A percentile compares a stretch with the other conserved stretches of the same genome.
phyloP scores from a whole-genome alignment of 2,888 invertebrate genomes.

The Pristionchus maxplancki region DNA sequence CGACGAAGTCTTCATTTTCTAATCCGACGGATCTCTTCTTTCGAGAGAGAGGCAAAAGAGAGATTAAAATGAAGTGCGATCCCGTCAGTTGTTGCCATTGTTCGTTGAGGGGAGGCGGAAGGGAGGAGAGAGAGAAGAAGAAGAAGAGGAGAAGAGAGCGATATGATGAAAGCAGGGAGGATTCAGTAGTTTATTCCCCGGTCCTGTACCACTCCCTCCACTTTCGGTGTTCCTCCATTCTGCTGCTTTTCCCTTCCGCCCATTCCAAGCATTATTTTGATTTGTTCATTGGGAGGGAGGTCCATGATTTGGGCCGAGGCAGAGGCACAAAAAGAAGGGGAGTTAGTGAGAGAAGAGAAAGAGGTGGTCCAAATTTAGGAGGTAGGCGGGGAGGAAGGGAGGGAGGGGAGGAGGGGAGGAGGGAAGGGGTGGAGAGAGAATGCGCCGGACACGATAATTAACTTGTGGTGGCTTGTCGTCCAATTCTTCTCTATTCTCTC shows the following conservation, averaged over 20 bases:
- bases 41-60: constrained; percentile 27
- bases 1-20: neutral
- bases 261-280: constrained; percentile 30
- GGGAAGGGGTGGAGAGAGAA: constrained; percentile 48
- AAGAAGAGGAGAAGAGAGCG: constrained; percentile 28
- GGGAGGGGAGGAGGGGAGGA: constrained; percentile 44
- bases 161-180: constrained; percentile 34
- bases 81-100: constrained; percentile 46
- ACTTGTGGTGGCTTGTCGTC: constrained; percentile 49
- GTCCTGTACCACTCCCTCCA: neutral
- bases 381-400: constrained; percentile 19
- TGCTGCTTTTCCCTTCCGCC: neutral
- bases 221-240: neutral
- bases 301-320: constrained; percentile 1
- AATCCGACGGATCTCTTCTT: neutral
- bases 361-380: constrained; percentile 34
- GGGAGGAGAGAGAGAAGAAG: constrained; percentile 8
- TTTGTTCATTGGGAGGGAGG: constrained; percentile 20
- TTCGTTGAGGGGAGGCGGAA: constrained; percentile 28
- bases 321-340: constrained; percentile 27
- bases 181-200: neutral
- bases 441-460: constrained; percentile 28
- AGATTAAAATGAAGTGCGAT: constrained; percentile 51
- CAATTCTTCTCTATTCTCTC: neutral
- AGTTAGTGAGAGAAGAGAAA: neutral